Evolutionary conservation across 1,140 invertebrate species (phyloP).

Genomic region (Chironomus striatipennis): DNA sequence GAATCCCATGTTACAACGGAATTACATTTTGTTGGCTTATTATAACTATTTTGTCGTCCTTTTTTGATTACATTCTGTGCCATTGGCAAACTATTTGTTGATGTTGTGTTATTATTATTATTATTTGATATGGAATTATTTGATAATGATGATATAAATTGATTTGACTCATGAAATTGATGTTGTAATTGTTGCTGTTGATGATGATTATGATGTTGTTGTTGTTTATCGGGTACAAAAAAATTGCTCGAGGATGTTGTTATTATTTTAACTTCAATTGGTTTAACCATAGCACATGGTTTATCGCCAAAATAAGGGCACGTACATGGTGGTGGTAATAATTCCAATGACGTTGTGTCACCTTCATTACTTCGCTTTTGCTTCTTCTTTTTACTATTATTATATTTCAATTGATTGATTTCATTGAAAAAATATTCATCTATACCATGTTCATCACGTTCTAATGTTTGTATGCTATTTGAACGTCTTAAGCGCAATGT

Average conservation of each 20-base stretch:
- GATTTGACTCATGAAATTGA: conserved; percentile 9
- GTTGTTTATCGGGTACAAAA: neutral
- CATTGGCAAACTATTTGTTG: conserved; percentile 27
- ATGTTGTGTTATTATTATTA: no score
- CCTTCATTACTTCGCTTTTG: neutral
- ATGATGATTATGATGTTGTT: neutral
- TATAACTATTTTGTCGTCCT: conserved; percentile 30
- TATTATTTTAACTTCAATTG: conserved; percentile 47
- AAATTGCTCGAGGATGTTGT: conserved; percentile 33
- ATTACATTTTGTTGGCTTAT: conserved; percentile 36
- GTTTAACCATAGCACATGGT: conserved; percentile 40
- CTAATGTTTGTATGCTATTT: conserved; percentile 16
- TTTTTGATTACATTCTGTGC: conserved; percentile 31
- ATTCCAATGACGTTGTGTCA: conserved; percentile 38
- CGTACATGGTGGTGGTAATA: conserved; percentile 59
- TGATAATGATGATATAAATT: neutral
- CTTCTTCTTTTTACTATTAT: conserved; percentile 17
- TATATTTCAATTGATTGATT: conserved; percentile 26
- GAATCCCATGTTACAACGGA: conserved; percentile 55
- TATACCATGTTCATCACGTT: neutral
- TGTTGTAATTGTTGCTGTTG: neutral
- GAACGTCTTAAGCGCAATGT: neutral
- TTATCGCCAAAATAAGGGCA: conserved; percentile 67
- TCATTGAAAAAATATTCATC: conserved; percentile 11
- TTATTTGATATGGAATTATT: conserved; percentile 10